Evolutionary conservation across 2,797 vertebrate genomes (phyloP).

Genomic region (Hephaestus fuliginosus): DNA sequence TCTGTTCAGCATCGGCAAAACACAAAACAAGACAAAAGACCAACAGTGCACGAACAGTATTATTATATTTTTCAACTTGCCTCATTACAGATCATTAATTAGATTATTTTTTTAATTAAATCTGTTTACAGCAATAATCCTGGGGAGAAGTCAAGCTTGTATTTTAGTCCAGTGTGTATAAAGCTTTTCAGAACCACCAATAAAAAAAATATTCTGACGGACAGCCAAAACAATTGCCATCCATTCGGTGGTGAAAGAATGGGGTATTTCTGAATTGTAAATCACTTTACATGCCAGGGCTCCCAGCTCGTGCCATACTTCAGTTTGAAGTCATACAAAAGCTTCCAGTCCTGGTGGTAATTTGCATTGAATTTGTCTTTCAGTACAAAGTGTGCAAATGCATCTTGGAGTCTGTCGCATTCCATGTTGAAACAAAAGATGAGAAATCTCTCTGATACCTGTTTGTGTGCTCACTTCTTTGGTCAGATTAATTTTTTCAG

Average conservation of each 20-base stretch:
- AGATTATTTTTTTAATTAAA: conserved; percentile 8
- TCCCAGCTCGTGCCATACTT: conserved; percentile 2
- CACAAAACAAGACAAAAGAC: neutral
- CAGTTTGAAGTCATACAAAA: conserved; percentile 12
- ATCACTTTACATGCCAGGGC: conserved; percentile 20
- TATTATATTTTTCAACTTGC: neutral
- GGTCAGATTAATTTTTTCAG: neutral
- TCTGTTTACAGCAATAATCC: conserved; percentile 12
- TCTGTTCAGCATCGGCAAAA: conserved; percentile 1
- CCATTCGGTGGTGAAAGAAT: conserved; percentile 24
- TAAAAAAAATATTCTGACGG: conserved; percentile 11
- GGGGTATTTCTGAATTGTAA: conserved; percentile 43
- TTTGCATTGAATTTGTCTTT: conserved; percentile 14
- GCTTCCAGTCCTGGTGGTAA: neutral
- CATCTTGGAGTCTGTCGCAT: neutral
- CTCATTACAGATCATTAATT: neutral
- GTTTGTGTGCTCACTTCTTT: conserved; percentile 1
- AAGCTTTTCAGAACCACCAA: conserved; percentile 23
- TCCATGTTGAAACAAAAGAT: conserved; percentile 3
- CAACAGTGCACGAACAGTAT: neutral
- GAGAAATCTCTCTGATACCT: conserved; percentile 5
- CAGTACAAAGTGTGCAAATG: conserved; percentile 20
- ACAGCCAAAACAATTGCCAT: conserved; percentile 21
- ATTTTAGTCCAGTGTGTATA: conserved; percentile 7
- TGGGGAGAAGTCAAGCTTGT: neutral